Evolutionary conservation across 2,113 vertebrate genomes (phyloP).

Genomic region (Lonchura striata): DNA sequence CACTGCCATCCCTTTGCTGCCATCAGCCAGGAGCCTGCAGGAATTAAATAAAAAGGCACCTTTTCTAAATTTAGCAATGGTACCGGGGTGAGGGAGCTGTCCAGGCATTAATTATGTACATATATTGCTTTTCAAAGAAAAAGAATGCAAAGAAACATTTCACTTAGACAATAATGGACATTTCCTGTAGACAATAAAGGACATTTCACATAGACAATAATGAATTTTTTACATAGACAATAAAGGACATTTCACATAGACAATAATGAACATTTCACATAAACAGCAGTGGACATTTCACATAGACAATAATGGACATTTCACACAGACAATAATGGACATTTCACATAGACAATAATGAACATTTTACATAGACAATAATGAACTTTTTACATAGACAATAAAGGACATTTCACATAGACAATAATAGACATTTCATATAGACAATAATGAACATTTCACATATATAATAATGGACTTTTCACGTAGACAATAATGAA

Average conservation of each 20-base stretch:
- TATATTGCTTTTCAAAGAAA: not conserved
- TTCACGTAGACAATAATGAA: not conserved
- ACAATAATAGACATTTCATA: not conserved
- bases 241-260: not conserved
- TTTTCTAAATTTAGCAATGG: not conserved
- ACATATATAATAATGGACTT: not conserved
- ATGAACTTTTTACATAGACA: accelerated
- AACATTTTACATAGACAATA: not conserved
- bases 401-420: not conserved
- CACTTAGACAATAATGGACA: not conserved
- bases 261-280: not conserved
- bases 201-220: not conserved
- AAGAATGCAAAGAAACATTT: not conserved
- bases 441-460: too few species aligned
- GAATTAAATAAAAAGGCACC: not conserved
- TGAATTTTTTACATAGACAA: too few species aligned
- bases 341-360: not conserved
- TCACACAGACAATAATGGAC: too few species aligned
- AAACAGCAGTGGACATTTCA: not conserved
- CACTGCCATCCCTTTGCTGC: not conserved
- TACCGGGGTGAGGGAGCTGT: not conserved
- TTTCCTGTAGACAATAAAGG: not conserved
- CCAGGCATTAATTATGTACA: not conserved
- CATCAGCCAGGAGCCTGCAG: not conserved
- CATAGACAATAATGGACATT: not conserved